These are phyloP conservation scores for Drosophila yakuba DNA, from an alignment of 1,140 invertebrate species.

Conservation along the genomic window DNA sequence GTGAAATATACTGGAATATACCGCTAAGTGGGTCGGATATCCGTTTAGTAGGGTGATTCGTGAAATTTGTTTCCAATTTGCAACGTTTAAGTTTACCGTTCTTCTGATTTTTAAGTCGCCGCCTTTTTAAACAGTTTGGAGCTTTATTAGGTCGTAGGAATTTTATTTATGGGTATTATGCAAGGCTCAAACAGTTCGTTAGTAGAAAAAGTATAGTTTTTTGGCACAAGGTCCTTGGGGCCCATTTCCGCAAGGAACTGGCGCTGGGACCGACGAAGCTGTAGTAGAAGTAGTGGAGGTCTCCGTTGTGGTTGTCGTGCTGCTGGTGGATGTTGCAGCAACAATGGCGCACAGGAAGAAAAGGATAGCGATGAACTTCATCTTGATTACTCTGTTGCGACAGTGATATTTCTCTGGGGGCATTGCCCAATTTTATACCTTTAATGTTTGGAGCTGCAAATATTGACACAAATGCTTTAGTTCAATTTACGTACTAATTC, in stretches of 20 bases:
- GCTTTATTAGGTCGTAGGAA: no score
- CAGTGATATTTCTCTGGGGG: neutral
- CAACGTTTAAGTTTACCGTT: no score
- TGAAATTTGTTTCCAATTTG: neutral
- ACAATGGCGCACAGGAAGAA: neutral
- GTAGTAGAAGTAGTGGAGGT: neutral
- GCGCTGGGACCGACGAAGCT: neutral
- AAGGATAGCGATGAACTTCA: neutral
- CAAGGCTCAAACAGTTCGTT: no score
- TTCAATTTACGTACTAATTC: neutral
- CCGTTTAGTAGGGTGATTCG: neutral
- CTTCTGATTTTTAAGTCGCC: no score
- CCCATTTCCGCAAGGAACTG: neutral
- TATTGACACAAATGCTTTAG: neutral
- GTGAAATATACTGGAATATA: constrained; percentile 1
- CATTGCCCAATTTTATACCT: neutral
- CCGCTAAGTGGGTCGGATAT: no score
- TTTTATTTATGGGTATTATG: no score
- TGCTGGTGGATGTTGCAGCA: neutral
- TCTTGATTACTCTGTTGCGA: neutral
- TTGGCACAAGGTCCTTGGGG: neutral
- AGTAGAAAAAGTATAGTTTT: neutral
- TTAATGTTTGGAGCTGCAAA: neutral
- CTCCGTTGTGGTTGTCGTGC: neutral
- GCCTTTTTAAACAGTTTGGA: no score